Evolutionary conservation across 2,888 invertebrate species (phyloP).

Genomic region (Keiferia lycopersicella): DNA sequence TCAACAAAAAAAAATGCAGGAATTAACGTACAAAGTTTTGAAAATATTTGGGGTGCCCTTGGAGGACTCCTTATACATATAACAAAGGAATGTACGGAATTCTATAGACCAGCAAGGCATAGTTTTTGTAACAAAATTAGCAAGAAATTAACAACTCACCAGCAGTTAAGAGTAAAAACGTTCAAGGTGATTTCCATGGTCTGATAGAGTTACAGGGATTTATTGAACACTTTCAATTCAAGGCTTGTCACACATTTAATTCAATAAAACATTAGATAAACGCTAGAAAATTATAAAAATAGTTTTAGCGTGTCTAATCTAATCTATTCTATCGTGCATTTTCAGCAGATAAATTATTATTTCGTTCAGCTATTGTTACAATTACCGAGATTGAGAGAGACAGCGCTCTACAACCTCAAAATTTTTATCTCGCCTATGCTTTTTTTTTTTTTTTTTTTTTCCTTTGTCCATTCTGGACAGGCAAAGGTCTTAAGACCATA

Average conservation of each 20-base stretch:
- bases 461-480: no score
- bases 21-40: no score
- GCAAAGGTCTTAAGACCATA: no score
- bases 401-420: neutral
- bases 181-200: slow-evolving; percentile 71
- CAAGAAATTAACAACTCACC: slow-evolving; percentile 66
- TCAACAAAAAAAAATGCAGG: no score
- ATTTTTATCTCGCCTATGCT: neutral
- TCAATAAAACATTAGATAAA: neutral
- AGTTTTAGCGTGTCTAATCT: neutral
- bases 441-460: no score
- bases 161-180: slow-evolving; percentile 84
- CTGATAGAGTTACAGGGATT: neutral
- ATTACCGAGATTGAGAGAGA: neutral
- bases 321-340: neutral
- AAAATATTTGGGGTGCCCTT: no score
- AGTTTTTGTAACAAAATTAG: no score
- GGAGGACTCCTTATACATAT: no score
- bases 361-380: neutral
- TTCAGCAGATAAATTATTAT: neutral
- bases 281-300: neutral
- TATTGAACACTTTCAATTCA: neutral
- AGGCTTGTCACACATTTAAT: neutral
- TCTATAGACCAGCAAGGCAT: no score
- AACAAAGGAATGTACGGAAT: no score